Conservation (phyloP, 2,888 invertebrate species). For the Andrena camellia region DNA sequence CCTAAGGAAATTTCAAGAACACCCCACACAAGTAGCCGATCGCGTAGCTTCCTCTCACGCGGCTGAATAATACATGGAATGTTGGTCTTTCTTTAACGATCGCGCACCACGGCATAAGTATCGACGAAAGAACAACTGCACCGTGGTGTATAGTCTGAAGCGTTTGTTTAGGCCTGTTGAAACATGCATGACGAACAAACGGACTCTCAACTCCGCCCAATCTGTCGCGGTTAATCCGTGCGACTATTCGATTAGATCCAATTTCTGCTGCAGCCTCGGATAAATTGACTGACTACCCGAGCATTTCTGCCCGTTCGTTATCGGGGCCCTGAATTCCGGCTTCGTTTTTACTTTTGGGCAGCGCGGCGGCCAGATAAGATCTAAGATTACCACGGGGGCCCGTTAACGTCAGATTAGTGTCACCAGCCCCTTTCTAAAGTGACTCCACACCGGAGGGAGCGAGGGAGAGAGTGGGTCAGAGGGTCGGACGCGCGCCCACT, state of each 20-base stretch:
- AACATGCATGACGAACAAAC: conserved; percentile 39
- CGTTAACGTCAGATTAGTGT: conserved; percentile 81
- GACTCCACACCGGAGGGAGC: conserved; percentile 55
- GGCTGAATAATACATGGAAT: conserved; percentile 64
- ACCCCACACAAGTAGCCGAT: background rate
- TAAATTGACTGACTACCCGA: conserved; percentile 8
- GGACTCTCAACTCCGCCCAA: conserved; percentile 7
- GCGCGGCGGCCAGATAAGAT: conserved; percentile 69
- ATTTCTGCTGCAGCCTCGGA: background rate
- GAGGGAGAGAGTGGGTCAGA: conserved; percentile 75
- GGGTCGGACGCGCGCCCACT: conserved; percentile 75
- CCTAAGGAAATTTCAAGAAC: conserved; percentile 27
- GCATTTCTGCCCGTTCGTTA: conserved; percentile 11
- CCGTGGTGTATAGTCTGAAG: conserved; percentile 15
- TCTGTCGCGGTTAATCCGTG: conserved; percentile 15
- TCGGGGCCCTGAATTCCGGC: conserved; percentile 21
- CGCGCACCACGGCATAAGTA: conserved; percentile 20
- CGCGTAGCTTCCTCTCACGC: background rate
- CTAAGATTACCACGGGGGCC: conserved; percentile 65
- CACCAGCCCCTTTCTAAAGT: conserved; percentile 71
- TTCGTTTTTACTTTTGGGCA: conserved; percentile 18
- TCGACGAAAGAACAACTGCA: conserved; percentile 30
- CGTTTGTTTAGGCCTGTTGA: conserved; percentile 17
- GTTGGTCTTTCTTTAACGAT: conserved; percentile 59
- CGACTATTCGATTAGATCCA: conserved; percentile 23